Conservation (phyloP, 2,797 vertebrate genomes). For the Saguinus oedipus region DNA sequence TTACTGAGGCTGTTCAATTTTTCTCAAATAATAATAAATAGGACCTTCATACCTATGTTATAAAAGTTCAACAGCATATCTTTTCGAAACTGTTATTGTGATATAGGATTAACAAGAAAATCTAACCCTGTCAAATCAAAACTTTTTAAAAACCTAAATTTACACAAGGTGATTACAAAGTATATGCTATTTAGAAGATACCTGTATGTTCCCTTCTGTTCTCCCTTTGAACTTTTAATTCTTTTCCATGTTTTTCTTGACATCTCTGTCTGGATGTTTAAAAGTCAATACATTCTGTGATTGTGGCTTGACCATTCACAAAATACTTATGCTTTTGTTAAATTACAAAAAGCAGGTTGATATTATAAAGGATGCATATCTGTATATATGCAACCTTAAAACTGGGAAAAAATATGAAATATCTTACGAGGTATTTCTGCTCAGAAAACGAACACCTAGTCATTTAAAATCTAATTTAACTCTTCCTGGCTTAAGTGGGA, state of each 20-base stretch:
- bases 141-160: not conserved
- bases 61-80: not conserved
- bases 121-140: not conserved
- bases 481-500: not conserved
- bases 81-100: not conserved
- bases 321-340: not conserved
- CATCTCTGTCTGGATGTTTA: not conserved
- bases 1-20: not conserved
- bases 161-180: not conserved
- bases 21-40: not conserved
- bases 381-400: not conserved
- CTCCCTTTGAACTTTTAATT: not conserved
- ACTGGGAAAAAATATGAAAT: not conserved
- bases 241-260: not conserved
- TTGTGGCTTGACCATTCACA: not conserved
- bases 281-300: not conserved
- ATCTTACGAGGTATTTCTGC: not conserved
- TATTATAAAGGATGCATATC: not conserved
- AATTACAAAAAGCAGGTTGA: not conserved
- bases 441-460: not conserved
- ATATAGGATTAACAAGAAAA: not conserved
- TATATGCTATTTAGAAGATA: not conserved
- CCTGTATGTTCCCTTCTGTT: not conserved
- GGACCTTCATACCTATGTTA: not conserved
- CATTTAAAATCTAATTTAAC: constrained; percentile 19